phyloP scores from a whole-genome alignment of 2,113 vertebrate species.

The Eleginops maclovinus region DNA sequence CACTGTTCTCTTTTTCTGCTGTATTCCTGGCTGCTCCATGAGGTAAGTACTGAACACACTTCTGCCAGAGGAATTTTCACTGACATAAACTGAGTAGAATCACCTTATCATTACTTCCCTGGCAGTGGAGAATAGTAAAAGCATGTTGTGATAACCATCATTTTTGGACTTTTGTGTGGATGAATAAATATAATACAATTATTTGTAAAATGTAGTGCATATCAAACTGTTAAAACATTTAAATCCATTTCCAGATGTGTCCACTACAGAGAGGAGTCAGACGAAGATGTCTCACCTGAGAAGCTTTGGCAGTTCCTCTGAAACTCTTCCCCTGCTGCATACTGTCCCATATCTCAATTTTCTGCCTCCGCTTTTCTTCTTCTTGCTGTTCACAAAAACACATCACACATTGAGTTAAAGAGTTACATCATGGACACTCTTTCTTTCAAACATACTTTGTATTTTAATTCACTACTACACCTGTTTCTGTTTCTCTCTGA shows the following conservation, averaged over 20 bases:
- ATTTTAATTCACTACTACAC: slow-evolving; percentile 64
- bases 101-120: too few relatives aligned
- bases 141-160: too few relatives aligned
- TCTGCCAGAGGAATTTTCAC: too few relatives aligned
- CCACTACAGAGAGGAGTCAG: neutral
- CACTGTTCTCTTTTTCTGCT: too few relatives aligned
- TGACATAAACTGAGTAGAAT: too few relatives aligned
- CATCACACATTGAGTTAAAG: neutral
- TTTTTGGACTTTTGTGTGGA: too few relatives aligned
- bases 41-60: too few relatives aligned
- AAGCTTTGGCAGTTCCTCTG: slow-evolving; percentile 74
- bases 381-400: slow-evolving; percentile 83
- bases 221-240: neutral
- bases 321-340: slow-evolving; percentile 91
- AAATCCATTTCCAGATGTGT: neutral
- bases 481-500: slow-evolving; percentile 90
- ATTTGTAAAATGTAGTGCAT: neutral
- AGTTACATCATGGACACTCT: neutral
- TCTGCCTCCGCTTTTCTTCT: slow-evolving; percentile 91
- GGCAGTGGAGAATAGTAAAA: too few relatives aligned
- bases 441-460: too few relatives aligned
- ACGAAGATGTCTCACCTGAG: slow-evolving; percentile 79
- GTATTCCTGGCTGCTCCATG: too few relatives aligned
- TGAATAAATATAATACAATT: neutral
- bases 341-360: slow-evolving; percentile 93